These are phyloP conservation scores for Plecturocebus donacophilus DNA, from an alignment of 2,113 vertebrate species.

Conservation along the genomic window DNA sequence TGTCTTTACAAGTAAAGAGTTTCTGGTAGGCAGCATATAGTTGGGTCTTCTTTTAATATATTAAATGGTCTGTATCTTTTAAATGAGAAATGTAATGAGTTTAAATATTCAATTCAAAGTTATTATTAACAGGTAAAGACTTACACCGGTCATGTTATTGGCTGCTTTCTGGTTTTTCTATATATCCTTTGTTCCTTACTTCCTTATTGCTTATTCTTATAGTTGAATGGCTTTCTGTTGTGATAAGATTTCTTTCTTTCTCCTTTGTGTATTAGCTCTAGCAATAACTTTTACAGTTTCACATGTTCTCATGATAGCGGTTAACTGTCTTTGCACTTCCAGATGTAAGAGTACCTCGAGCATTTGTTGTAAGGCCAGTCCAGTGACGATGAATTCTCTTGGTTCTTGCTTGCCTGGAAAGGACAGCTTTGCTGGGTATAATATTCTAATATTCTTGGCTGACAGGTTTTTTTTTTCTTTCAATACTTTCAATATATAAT, in stretches of 20 bases:
- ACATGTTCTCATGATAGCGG: background rate
- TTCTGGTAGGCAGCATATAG: background rate
- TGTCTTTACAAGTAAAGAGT: background rate
- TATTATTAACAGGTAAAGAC: background rate
- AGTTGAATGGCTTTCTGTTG: background rate
- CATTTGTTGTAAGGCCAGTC: background rate
- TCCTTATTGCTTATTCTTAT: background rate
- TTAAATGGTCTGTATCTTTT: background rate
- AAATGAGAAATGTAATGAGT: background rate
- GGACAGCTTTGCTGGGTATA: background rate
- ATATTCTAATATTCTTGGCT: background rate
- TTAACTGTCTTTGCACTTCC: background rate
- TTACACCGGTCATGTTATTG: background rate
- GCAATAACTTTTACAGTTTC: background rate
- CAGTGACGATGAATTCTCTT: background rate
- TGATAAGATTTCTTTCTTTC: background rate
- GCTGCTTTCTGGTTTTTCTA: background rate
- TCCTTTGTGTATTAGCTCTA: background rate
- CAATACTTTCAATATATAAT: background rate
- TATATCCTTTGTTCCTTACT: background rate
- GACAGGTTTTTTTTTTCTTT: background rate
- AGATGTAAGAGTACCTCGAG: background rate
- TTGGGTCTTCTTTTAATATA: background rate
- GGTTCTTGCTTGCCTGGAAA: background rate
- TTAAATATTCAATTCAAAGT: background rate